These are phyloP conservation scores for Pterostichus niger DNA, from an alignment of 2,888 invertebrate species.

Conservation along the genomic window DNA sequence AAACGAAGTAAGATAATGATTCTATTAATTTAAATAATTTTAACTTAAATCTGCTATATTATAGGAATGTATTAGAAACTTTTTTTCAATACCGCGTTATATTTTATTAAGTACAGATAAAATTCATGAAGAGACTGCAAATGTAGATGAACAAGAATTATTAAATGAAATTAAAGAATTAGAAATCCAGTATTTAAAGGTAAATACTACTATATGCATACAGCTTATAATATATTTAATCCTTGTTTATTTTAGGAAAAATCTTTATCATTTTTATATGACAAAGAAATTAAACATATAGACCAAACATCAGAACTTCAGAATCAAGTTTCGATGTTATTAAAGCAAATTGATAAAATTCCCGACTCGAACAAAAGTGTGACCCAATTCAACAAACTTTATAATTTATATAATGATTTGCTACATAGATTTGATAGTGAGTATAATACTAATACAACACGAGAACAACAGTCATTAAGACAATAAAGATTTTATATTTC, in stretches of 20 bases:
- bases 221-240: background rate
- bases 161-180: slow-evolving; percentile 35
- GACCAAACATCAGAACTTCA: slow-evolving; percentile 16
- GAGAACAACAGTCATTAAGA: background rate
- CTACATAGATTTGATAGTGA: slow-evolving; percentile 4
- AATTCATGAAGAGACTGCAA: slow-evolving; percentile 41
- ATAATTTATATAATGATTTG: slow-evolving; percentile 16
- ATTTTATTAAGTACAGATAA: slow-evolving; percentile 52
- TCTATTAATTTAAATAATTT: background rate
- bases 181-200: slow-evolving; percentile 54
- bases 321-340: slow-evolving; percentile 26
- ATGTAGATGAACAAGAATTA: slow-evolving; percentile 5
- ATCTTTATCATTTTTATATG: slow-evolving; percentile 24
- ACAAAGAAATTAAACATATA: slow-evolving; percentile 55
- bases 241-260: slow-evolving; percentile 39
- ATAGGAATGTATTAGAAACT: slow-evolving; percentile 39
- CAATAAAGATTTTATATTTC: background rate
- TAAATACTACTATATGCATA: background rate
- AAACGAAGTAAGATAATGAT: slow-evolving; percentile 34
- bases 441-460: background rate
- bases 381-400: slow-evolving; percentile 2
- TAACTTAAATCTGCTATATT: background rate
- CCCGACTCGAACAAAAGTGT: background rate
- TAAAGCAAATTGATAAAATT: slow-evolving; percentile 43
- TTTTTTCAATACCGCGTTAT: slow-evolving; percentile 58